Evolutionary conservation across 37 sponge, comb jelly and placozoan genomes (phyloP), one percentile per base, ranked within the genome.

Genomic region (Halichondria panicea): DNA sequence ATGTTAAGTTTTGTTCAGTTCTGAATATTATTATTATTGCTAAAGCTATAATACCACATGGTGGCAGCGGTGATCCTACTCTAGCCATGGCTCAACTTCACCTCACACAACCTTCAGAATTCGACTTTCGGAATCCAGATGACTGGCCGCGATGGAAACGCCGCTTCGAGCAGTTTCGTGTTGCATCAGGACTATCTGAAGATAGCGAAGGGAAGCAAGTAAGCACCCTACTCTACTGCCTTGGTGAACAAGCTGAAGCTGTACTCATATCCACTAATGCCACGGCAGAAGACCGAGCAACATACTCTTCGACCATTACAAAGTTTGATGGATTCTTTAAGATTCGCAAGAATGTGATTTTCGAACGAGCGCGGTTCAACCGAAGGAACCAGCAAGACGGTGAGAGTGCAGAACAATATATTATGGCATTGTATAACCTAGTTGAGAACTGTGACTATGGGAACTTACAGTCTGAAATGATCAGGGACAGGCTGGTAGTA

Each of bases 281-380:
- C 3, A 36, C 72, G 5, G 72, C 41, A 31, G 72, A 66, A 38
- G 76, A 83, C 6, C 36, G 30, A 56, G 27, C 44, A 39, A 66
- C 31, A 44, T 83, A 83, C 57, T 68, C 25, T 4, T 57, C 39
- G 18, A 69, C 75, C 0, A 6, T 43, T 60, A 33, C 28, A 6
- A 27, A 30, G 25, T 70, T 70, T 28, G 43, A 80, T 12, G 24
- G 43, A 5, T 39, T 70, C 32, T 80, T 80, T 37, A 30, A 48
- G 28, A 54, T 34, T 27, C 33, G 69, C 9, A 40, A 62, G 19
- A 74, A 83, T 44, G n/a, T 52, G 38, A 66, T 83, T 15, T 83
- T 55, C 59, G 76, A 83, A 66, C 39, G 81, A 61, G 81, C 81
- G 4, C 60, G 48, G 63, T 82, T 82, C 59, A 82, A 82, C 59